A percentile compares a stretch with the other conserved stretches of the same genome.
Evolutionary conservation across 2,113 vertebrate genomes (phyloP).

Genomic region (Cyanistes caeruleus): DNA sequence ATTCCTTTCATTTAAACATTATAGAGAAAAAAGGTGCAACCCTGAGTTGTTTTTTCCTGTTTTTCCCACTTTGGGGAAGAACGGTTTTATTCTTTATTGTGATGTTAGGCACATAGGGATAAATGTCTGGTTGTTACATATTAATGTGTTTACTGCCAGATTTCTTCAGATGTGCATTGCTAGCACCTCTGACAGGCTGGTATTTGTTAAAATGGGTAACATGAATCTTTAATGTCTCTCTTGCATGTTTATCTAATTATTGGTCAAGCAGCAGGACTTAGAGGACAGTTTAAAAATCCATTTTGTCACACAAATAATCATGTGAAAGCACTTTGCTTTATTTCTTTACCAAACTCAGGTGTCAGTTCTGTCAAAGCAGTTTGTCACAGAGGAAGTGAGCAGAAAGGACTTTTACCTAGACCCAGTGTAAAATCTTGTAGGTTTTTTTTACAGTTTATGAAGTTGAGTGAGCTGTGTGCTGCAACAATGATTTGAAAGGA

Average conservation of each 20-base stretch:
- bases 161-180: neutral
- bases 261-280: neutral
- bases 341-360: neutral
- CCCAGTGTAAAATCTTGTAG: neutral
- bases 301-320: neutral
- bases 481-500: neutral
- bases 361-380: neutral
- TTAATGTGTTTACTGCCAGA: neutral
- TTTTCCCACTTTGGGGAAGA: neutral
- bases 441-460: neutral
- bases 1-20: neutral
- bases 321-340: conserved; percentile 37
- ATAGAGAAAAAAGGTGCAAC: neutral
- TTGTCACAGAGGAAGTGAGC: neutral
- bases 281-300: conserved; percentile 12
- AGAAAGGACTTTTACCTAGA: neutral
- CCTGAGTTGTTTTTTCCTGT: accelerated
- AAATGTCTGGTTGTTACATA: neutral
- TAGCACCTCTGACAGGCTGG: neutral
- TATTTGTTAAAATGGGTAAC: neutral
- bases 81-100: neutral
- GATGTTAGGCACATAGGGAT: neutral
- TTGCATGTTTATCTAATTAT: neutral
- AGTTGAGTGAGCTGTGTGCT: neutral
- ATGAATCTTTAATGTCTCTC: neutral